phyloP scores from a whole-genome alignment of 2,888 invertebrate species.

The Eretmocerus hayati region DNA sequence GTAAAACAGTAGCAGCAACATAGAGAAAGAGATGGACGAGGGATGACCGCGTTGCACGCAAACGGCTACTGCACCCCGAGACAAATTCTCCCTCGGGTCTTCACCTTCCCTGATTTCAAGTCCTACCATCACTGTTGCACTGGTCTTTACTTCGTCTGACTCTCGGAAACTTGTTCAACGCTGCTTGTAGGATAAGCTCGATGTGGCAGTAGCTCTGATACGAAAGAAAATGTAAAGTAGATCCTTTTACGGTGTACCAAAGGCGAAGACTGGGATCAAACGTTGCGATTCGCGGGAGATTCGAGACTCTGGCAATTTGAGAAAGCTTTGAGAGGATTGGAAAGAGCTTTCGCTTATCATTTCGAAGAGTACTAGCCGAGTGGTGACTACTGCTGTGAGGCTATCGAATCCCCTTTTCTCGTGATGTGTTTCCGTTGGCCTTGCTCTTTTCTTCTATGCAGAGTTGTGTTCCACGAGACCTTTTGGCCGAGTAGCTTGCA shows the following conservation, averaged over 20 bases:
- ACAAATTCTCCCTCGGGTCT: background rate
- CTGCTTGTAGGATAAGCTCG: background rate
- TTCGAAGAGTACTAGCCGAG: too few relatives aligned
- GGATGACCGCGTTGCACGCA: conserved; percentile 43
- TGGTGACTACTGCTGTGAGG: too few relatives aligned
- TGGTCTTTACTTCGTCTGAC: conserved; percentile 3
- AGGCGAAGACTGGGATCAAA: conserved; percentile 25
- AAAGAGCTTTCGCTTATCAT: conserved; percentile 23
- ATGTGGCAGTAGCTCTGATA: background rate
- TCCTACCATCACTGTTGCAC: background rate
- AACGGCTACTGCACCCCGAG: background rate
- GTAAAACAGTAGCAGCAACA: too few relatives aligned
- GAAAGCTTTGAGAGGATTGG: conserved; percentile 27
- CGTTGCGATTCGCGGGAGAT: conserved; percentile 21
- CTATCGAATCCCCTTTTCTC: too few relatives aligned
- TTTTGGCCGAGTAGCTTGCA: too few relatives aligned
- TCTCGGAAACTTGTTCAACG: background rate
- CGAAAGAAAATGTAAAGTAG: conserved; percentile 33
- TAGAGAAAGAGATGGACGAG: conserved; percentile 38
- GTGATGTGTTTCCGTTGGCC: too few relatives aligned
- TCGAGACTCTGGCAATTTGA: conserved; percentile 30
- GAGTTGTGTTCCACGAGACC: too few relatives aligned
- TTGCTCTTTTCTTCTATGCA: too few relatives aligned
- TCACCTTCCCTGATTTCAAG: too few relatives aligned
- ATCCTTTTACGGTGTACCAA: too few relatives aligned